Evolutionary conservation across 1,140 invertebrate genomes (phyloP).

Genomic region (Papilio dardanus): DNA sequence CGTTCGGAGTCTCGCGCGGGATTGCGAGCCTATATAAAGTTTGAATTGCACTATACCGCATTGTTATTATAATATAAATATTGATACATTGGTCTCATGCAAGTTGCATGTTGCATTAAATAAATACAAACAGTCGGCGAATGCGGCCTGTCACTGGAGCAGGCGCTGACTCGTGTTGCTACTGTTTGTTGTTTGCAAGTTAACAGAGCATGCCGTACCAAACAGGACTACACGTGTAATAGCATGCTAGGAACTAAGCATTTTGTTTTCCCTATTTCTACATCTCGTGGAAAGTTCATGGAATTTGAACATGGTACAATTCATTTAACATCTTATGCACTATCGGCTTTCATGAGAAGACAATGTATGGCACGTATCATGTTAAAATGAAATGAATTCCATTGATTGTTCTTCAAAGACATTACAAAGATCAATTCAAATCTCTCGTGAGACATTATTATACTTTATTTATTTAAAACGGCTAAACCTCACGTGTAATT

Average conservation of each 20-base stretch:
- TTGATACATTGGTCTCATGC: background rate
- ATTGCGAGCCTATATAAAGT: background rate
- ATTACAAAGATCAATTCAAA: no score
- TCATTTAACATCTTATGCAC: no score
- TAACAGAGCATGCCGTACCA: background rate
- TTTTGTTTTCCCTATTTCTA: background rate
- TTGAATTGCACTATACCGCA: background rate
- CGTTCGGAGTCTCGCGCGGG: background rate
- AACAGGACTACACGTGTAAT: constrained; percentile 5
- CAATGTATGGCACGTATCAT: no score
- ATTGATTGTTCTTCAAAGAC: no score
- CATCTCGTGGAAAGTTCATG: no score
- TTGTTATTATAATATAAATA: background rate
- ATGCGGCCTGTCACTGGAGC: background rate
- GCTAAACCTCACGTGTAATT: no score
- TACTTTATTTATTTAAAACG: no score
- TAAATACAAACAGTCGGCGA: constrained; percentile 1
- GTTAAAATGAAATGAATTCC: no score
- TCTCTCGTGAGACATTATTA: no score
- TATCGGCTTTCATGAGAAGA: no score
- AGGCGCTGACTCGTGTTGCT: background rate
- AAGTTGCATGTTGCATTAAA: constrained; percentile 3
- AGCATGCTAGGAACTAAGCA: background rate
- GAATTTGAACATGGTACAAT: no score
- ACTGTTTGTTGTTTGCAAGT: background rate